phyloP scores from a whole-genome alignment of 1,140 invertebrate genomes.

The Telenomus remus region DNA sequence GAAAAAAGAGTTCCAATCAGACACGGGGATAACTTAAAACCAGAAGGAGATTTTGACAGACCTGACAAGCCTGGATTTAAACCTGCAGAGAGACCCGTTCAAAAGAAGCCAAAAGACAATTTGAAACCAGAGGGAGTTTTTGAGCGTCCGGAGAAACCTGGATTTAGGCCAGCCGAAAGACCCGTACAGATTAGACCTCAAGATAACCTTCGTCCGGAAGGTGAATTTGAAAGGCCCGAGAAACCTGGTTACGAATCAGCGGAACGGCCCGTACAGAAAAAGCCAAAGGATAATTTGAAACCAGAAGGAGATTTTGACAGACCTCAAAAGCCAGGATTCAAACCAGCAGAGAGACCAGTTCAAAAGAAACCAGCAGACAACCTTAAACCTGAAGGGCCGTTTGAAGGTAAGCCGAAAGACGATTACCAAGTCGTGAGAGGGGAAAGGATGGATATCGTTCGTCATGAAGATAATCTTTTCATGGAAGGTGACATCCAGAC shows the following conservation, averaged over 20 bases:
- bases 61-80: constrained; percentile 71
- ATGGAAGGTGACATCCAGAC: constrained; percentile 76
- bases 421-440: constrained; percentile 76
- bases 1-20: constrained; percentile 62
- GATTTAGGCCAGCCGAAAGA: constrained; percentile 76
- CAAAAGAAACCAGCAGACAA: constrained; percentile 73
- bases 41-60: constrained; percentile 68
- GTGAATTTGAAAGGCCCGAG: constrained; percentile 76
- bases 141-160: constrained; percentile 46
- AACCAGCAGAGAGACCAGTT: constrained; percentile 64
- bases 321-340: constrained; percentile 58
- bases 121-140: constrained; percentile 78
- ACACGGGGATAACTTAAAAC: constrained; percentile 78
- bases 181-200: constrained; percentile 66
- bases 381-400: constrained; percentile 78
- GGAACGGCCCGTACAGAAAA: constrained; percentile 59
- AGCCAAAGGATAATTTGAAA: constrained; percentile 70
- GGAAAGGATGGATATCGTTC: constrained; percentile 78
- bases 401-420: constrained; percentile 73
- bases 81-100: constrained; percentile 64
- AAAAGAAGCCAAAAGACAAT: constrained; percentile 71
- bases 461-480: constrained; percentile 76
- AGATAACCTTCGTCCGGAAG: constrained; percentile 77
- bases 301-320: constrained; percentile 75
- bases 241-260: constrained; percentile 48